Base-by-base conservation (phyloP, 2,113 vertebrate species). In the Takifugu flavidus region DNA sequence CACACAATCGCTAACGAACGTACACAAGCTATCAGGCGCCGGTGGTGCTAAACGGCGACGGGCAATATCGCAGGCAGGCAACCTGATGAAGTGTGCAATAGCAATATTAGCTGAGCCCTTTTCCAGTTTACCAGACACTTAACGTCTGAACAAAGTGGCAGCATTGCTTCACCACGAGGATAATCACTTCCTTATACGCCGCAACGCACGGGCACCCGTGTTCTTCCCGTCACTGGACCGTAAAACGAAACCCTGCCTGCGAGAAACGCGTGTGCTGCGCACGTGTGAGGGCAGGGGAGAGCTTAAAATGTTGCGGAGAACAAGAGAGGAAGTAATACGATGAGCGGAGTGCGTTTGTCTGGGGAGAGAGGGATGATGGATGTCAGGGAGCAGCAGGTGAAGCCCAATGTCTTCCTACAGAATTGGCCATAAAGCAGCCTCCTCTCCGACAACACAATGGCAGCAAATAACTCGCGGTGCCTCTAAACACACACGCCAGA, bases 51-150 rank as follows among this genome's bases (percentile, higher is more conserved):
- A 65, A 72, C 82, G 84, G 75, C 61, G 70, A 83, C 88, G 85
- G 83, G 79, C 85, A 78, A 82, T 82, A 84, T 81, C 67, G 68
- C 56, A 20, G 81, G 42, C 55, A 59, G 84, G 82, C 65, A 61
- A 85, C 79, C 82, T 87, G 86, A 88, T 89, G 85, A 82, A 87
- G 83, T 85, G 84, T 76, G 80, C 75, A 83, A 77, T 81, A 80
- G 78, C 58, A 75, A 77, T 80, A 82, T 88, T 88, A 87, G 75
- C 71, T 1, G 71, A 66, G 67, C 74, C 67, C 71, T 71, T 31
- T 63, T 77, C 77, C 72, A n/a, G 64, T 77, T 84, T 82, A 65
- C 77, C 74, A 63, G 82, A 74, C 76, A 74, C 65, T 79, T 61
- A 80, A 80, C 64, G 49, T 75, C 75, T 68, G 78, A 81, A 82